Conservation (phyloP, 1,140 invertebrate genomes). For the Samia ricini region DNA sequence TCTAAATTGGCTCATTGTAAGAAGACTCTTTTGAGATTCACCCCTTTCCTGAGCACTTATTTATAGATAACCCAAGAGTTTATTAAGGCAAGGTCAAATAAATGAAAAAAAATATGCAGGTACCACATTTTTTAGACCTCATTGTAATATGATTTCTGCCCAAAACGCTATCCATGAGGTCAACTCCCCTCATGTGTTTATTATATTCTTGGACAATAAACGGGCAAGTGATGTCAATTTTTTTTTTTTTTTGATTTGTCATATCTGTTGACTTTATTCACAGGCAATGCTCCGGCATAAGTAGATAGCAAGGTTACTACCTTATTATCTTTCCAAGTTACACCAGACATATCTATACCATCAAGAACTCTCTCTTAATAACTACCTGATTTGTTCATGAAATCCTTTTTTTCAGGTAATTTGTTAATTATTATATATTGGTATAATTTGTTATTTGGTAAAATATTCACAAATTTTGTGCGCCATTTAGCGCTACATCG, state of each 20-base stretch:
- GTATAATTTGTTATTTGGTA: no score
- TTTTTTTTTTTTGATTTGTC: constrained; percentile 25
- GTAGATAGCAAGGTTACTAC: constrained; percentile 33
- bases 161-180: constrained; percentile 68
- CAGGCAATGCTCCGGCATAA: constrained; percentile 26
- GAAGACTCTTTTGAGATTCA: constrained; percentile 28
- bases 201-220: constrained; percentile 37
- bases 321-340: constrained; percentile 43
- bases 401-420: constrained; percentile 38
- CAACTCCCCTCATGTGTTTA: constrained; percentile 50
- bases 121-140: constrained; percentile 50
- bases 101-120: constrained; percentile 43
- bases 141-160: constrained; percentile 54
- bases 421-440: constrained; percentile 42
- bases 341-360: constrained; percentile 39
- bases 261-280: constrained; percentile 25
- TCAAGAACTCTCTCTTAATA: constrained; percentile 41
- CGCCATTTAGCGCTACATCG: no score
- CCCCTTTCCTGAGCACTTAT: constrained; percentile 37
- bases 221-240: constrained; percentile 29
- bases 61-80: constrained; percentile 48
- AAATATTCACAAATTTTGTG: no score
- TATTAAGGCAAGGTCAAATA: constrained; percentile 43
- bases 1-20: constrained; percentile 40
- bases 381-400: constrained; percentile 49